Evolutionary conservation across 2,113 vertebrate species (phyloP).

Genomic region (Tenebrosternarchus preto): DNA sequence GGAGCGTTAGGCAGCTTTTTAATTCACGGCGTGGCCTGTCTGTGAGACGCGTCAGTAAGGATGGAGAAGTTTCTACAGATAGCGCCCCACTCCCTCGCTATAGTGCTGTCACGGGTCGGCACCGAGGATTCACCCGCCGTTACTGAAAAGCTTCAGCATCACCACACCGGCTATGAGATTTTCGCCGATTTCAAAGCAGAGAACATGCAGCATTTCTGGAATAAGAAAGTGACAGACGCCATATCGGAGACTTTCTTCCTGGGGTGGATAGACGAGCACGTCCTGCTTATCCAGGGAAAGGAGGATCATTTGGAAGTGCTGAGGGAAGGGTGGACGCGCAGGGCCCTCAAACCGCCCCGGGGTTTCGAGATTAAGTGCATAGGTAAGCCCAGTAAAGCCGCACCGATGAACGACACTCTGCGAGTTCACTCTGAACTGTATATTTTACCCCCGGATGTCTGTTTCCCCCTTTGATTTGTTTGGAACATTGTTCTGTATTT

Average conservation of each 20-base stretch:
- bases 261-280: slow-evolving; percentile 91
- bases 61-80: slow-evolving; percentile 85
- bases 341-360: slow-evolving; percentile 83
- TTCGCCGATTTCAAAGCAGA: slow-evolving; percentile 93
- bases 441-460: no score
- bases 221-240: slow-evolving; percentile 85
- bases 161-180: slow-evolving; percentile 86
- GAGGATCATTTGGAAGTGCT: slow-evolving; percentile 90
- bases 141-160: slow-evolving; percentile 67
- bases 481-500: no score
- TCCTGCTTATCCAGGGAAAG: slow-evolving; percentile 89
- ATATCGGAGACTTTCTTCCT: slow-evolving; percentile 89
- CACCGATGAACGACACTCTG: background rate
- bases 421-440: background rate
- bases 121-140: slow-evolving; percentile 41
- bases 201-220: slow-evolving; percentile 96
- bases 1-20: slow-evolving; percentile 27
- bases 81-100: slow-evolving; percentile 88
- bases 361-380: slow-evolving; percentile 89
- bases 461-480: no score
- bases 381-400: slow-evolving; percentile 71
- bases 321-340: slow-evolving; percentile 86
- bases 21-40: slow-evolving; percentile 1
- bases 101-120: slow-evolving; percentile 78
- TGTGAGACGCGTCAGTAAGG: slow-evolving; percentile 52